Conservation (phyloP, 1,140 invertebrate genomes). For the Neotoxoptera formosana region DNA sequence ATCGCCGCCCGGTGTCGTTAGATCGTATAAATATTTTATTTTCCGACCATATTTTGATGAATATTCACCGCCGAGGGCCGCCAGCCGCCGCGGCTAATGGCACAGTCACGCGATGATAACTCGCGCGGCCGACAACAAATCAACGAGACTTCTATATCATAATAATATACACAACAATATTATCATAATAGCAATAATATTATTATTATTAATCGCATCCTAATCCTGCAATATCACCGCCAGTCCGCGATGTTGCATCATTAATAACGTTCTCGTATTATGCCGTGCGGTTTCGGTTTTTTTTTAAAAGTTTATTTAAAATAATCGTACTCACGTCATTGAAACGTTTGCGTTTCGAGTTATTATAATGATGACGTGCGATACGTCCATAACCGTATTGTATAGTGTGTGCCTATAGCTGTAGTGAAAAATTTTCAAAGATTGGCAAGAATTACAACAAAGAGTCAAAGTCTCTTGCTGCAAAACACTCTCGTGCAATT, state of each 20-base stretch:
- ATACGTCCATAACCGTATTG: no score
- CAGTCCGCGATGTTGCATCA: not conserved
- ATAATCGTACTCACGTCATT: no score
- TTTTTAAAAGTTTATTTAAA: no score
- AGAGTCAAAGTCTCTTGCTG: no score
- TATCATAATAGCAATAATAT: no score
- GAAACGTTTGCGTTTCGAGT: no score
- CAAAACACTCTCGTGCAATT: no score
- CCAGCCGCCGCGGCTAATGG: not conserved
- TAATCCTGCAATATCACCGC: not conserved
- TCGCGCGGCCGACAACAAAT: not conserved
- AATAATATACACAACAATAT: not conserved
- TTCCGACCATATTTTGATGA: not conserved
- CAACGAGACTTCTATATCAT: not conserved
- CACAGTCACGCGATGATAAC: not conserved
- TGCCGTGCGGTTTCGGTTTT: no score
- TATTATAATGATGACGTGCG: no score
- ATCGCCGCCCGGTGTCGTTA: not conserved
- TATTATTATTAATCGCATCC: not conserved
- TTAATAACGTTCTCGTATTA: not conserved
- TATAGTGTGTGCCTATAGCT: no score
- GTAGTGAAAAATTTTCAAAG: no score
- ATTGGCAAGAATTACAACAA: no score
- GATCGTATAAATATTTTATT: constrained; percentile 27
- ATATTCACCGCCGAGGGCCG: constrained; percentile 1